Evolutionary conservation across 1,140 invertebrate species (phyloP).

Genomic region (Conus ventricosus): DNA sequence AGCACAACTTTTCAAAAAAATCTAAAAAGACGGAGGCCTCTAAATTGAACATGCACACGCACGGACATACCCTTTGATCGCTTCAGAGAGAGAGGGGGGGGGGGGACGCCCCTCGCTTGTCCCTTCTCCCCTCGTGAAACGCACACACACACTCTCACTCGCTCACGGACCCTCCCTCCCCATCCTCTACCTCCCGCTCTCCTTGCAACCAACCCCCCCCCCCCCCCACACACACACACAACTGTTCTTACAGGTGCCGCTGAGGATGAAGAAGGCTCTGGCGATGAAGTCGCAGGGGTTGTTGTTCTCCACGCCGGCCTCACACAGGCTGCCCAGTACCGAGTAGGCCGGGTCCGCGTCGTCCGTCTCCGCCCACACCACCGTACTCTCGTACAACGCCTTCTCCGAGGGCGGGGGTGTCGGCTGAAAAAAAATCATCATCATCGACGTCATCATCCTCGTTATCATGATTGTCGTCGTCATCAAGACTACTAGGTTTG

Average conservation of each 20-base stretch:
- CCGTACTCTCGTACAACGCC: slow-evolving; percentile 52
- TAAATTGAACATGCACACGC: too few species aligned
- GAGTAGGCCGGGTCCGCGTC: slow-evolving; percentile 46
- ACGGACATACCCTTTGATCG: too few species aligned
- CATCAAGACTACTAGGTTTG: not conserved
- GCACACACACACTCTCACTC: not conserved
- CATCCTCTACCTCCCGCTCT: too few species aligned
- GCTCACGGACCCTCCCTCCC: too few species aligned
- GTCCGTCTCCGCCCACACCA: slow-evolving; percentile 51
- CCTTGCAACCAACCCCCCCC: too few species aligned
- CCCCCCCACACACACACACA: not conserved
- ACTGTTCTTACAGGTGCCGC: slow-evolving; percentile 43
- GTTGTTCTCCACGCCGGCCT: slow-evolving; percentile 43
- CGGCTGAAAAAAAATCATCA: slow-evolving; percentile 37
- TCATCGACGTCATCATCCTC: not conserved
- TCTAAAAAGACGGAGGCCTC: too few species aligned
- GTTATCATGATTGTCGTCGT: not conserved
- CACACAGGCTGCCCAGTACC: slow-evolving; percentile 47
- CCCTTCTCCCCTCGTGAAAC: too few species aligned
- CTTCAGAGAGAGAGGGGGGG: too few species aligned
- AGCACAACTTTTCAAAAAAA: too few species aligned
- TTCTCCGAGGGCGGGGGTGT: slow-evolving; percentile 51
- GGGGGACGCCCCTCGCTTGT: too few species aligned
- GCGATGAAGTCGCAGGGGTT: slow-evolving; percentile 52
- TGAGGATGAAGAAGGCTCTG: slow-evolving; percentile 46